Evolutionary conservation across 2,888 invertebrate genomes (phyloP).

Genomic region (Leucozona laternaria): DNA sequence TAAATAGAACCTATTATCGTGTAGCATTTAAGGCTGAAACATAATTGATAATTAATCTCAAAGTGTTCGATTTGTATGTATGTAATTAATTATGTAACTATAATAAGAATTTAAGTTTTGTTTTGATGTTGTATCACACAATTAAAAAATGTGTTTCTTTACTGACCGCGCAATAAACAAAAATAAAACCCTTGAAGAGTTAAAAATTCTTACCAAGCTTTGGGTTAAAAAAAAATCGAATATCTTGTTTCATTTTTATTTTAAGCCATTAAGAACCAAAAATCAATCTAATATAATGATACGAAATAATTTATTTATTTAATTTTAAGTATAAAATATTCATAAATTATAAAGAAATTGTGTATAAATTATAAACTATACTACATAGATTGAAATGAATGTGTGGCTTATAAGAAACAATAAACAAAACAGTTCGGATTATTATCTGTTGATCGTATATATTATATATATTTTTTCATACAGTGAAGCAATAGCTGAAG

Average conservation of each 20-base stretch:
- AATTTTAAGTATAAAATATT: neutral
- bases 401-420: neutral
- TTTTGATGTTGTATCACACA: neutral
- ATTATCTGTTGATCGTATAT: conserved; percentile 27
- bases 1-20: neutral
- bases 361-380: neutral
- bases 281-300: neutral
- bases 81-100: neutral
- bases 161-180: neutral
- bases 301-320: neutral
- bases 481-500: conserved; percentile 48
- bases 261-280: neutral
- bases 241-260: neutral
- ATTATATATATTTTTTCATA: conserved; percentile 34
- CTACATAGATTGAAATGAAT: neutral
- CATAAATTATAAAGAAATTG: neutral
- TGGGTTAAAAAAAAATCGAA: neutral
- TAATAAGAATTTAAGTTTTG: neutral
- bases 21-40: neutral
- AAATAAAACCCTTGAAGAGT: neutral
- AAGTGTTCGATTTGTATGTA: neutral
- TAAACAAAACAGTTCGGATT: conserved; percentile 5
- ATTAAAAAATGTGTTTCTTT: neutral
- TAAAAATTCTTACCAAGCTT: neutral
- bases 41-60: neutral